Percentiles rank a stretch among this genome's conserved stretches.
Conservation (phyloP, 2,888 invertebrate species). For the Cylindroiulus punctatus region DNA sequence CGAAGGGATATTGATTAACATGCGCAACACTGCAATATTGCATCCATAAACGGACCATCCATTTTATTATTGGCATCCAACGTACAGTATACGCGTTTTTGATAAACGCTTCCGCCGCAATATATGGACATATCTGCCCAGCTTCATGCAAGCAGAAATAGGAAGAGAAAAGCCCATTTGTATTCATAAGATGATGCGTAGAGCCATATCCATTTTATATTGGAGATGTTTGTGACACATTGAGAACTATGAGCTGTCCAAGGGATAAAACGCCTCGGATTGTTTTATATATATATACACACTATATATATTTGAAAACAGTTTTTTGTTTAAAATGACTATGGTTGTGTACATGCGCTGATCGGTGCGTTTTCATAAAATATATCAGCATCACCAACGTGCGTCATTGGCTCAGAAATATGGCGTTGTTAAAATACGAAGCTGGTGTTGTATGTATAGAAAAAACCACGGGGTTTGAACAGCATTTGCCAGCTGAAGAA, state of each 20-base stretch:
- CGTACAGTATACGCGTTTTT: not conserved
- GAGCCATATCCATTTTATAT: constrained; percentile 47
- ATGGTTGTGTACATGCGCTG: not conserved
- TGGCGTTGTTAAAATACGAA: not conserved
- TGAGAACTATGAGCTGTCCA: constrained; percentile 45
- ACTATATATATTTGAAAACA: not conserved
- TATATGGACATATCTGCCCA: constrained; percentile 44
- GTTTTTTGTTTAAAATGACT: not conserved
- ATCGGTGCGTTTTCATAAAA: constrained; percentile 21
- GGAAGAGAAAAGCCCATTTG: constrained; percentile 26
- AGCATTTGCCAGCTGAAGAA: constrained; percentile 30
- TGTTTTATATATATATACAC: not conserved
- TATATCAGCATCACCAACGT: constrained; percentile 19
- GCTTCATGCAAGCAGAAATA: constrained; percentile 7
- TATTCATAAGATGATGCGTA: constrained; percentile 45
- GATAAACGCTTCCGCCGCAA: not conserved
- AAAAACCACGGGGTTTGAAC: not conserved
- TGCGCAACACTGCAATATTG: constrained; percentile 10
- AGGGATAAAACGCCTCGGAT: constrained; percentile 39
- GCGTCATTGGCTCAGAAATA: constrained; percentile 24
- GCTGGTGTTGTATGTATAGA: not conserved
- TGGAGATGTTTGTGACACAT: constrained; percentile 45
- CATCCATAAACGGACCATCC: constrained; percentile 39
- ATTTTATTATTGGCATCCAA: constrained; percentile 12
- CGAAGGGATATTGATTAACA: constrained; percentile 7